These are phyloP conservation scores for Cactoblastis cactorum DNA, from an alignment of 2,888 invertebrate genomes.

Conservation along the genomic window DNA sequence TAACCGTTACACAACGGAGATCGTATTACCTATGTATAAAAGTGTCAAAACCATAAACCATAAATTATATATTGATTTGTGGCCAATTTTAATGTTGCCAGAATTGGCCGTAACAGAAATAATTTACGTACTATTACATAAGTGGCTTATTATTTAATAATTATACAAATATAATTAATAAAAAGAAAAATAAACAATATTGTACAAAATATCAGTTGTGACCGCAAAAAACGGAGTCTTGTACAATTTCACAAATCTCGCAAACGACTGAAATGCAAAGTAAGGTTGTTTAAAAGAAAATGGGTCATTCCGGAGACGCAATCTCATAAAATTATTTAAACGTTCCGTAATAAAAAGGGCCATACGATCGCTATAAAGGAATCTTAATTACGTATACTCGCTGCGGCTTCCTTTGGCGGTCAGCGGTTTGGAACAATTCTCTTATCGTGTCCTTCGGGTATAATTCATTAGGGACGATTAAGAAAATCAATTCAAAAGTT, in stretches of 20 bases:
- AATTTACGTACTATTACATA: no score
- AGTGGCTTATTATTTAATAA: no score
- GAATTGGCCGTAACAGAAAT: no score
- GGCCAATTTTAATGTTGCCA: no score
- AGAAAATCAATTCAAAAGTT: no score
- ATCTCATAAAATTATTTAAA: slow-evolving; percentile 75
- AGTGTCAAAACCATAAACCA: no score
- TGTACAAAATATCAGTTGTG: slow-evolving; percentile 5
- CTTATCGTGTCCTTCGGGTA: background rate
- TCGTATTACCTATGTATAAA: no score
- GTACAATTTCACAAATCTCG: slow-evolving; percentile 30
- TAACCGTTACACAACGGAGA: no score
- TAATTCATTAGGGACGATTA: background rate
- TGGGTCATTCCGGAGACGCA: slow-evolving; percentile 63
- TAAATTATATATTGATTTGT: no score
- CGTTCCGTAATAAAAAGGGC: slow-evolving; percentile 66
- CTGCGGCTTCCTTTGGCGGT: slow-evolving; percentile 18
- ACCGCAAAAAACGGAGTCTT: slow-evolving; percentile 15
- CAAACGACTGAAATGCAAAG: slow-evolving; percentile 42
- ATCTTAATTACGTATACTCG: slow-evolving; percentile 56
- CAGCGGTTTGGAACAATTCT: slow-evolving; percentile 9
- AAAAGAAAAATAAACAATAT: background rate
- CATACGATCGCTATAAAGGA: slow-evolving; percentile 61
- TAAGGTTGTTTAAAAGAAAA: slow-evolving; percentile 58
- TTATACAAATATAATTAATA: no score